Percentiles rank a stretch among this genome's conserved stretches.
These are phyloP conservation scores for Karalla daura DNA, from an alignment of 2,797 vertebrate genomes.

Conservation along the genomic window DNA sequence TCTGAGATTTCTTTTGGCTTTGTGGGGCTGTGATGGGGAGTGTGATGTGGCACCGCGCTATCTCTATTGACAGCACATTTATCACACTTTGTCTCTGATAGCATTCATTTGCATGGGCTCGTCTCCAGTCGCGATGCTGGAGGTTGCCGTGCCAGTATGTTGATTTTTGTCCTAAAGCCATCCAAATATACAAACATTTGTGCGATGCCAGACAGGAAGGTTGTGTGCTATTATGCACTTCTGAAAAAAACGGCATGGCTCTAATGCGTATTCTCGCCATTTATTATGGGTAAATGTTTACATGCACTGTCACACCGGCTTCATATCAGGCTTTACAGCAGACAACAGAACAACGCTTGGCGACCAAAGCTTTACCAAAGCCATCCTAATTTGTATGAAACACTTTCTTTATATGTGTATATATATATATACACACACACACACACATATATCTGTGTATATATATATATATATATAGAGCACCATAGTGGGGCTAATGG, in stretches of 20 bases:
- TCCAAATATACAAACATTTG: slow-evolving; percentile 55
- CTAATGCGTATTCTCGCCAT: slow-evolving; percentile 26
- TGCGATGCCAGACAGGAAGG: slow-evolving; percentile 37
- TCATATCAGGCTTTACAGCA: slow-evolving; percentile 19
- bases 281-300: slow-evolving; percentile 47
- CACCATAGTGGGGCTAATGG: too few species aligned
- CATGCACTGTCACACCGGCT: slow-evolving; percentile 26
- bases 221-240: slow-evolving; percentile 9
- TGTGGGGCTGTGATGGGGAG: slow-evolving; percentile 42
- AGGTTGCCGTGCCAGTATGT: slow-evolving; percentile 63
- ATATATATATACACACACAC: too few species aligned
- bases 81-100: slow-evolving; percentile 78
- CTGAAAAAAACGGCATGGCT: slow-evolving; percentile 12
- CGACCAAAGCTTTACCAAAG: slow-evolving; percentile 15
- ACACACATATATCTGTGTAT: too few species aligned
- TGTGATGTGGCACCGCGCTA: slow-evolving; percentile 64
- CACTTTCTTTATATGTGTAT: neutral
- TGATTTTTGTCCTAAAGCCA: slow-evolving; percentile 61
- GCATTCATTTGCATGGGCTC: slow-evolving; percentile 73
- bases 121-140: slow-evolving; percentile 58
- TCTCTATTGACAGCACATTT: slow-evolving; percentile 78
- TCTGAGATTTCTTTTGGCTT: slow-evolving; percentile 51
- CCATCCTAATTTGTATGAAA: slow-evolving; percentile 8
- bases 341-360: slow-evolving; percentile 19
- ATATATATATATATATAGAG: too few species aligned